A percentile compares a stretch with the other conserved stretches of the same genome.
Evolutionary conservation across 2,888 invertebrate genomes (phyloP).

Genomic region (Rhodophaea formosa): DNA sequence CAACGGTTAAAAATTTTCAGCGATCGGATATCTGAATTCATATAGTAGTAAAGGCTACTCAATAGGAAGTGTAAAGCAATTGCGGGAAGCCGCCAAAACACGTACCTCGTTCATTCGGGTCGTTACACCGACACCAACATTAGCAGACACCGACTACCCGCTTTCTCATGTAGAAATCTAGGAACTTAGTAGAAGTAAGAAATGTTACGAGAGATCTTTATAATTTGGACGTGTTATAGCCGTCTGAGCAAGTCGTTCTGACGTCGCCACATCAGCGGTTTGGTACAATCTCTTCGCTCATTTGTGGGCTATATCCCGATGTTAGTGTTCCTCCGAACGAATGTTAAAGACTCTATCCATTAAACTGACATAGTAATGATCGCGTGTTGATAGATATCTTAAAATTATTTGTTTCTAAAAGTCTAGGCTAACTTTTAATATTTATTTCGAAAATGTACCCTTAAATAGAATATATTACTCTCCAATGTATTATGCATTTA

Average conservation of each 20-base stretch:
- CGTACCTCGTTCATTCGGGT: constrained; percentile 71
- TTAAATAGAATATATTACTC: constrained; percentile 22
- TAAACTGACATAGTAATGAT: constrained; percentile 26
- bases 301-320: constrained; percentile 56
- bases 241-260: constrained; percentile 64
- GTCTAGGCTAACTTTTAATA: neutral
- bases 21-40: constrained; percentile 19
- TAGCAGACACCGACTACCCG: constrained; percentile 41
- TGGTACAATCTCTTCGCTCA: constrained; percentile 55
- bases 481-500: constrained; percentile 51
- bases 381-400: neutral
- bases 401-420: neutral
- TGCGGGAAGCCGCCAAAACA: constrained; percentile 71
- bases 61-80: constrained; percentile 60
- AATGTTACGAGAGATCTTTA: constrained; percentile 44
- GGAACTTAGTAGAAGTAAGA: constrained; percentile 28
- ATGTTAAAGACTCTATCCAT: constrained; percentile 26
- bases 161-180: constrained; percentile 26
- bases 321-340: constrained; percentile 38
- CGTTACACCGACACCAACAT: constrained; percentile 55
- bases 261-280: constrained; percentile 71
- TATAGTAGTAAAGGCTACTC: constrained; percentile 24
- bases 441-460: neutral
- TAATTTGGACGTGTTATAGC: constrained; percentile 57
- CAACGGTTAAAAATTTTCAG: constrained; percentile 16